Base-by-base conservation (phyloP, 2,888 invertebrate genomes). In the Yponomeuta evonymella region DNA sequence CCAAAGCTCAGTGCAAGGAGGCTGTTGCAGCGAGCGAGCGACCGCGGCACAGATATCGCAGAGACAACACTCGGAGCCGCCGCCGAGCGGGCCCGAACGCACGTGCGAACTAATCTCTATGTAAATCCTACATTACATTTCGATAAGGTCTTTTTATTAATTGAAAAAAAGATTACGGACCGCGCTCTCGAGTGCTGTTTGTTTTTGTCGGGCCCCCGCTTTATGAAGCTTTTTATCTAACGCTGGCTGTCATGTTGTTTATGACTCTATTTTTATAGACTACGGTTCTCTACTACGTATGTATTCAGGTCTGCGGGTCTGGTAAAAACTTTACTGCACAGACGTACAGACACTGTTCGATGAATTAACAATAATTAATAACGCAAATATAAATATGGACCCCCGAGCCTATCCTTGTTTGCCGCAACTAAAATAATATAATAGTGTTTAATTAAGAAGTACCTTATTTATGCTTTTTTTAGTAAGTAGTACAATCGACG, bases 111-210 rank as follows among this genome's bases (percentile, higher is more conserved):
- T 87, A 87, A 89, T 88, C 86, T 81, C 72, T 83, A 84, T 85
- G 86, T 88, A 87, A 89, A 88, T 89, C 88, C 86, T 79, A 82
- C 79, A 86, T 84, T 85, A 87, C 83, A 83, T 83, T 86, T 80
- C 77, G 88, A 90, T 90, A 90, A 88, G 84, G 86, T 83, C 83
- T 88, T 87, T 88, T 87, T 85, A 85, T 81, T 90, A 89, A 91
- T 90, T 87, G 88, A 87, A 90, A 90, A 88, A 89, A 76, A 83
- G 87, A 89, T 89, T 88, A 86, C 76, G 78, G 73, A 75, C 74
- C 51, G 12, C 51, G 51, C 75, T 72, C 74, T 75, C 78, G 70
- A 77, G 75, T 75, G 70, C 51, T 30, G 43, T 69, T n/a, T 66
- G 30, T 72, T 72, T 67, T 58, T 63, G 65, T 63, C 66, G 30